These are phyloP conservation scores for Nomada hirtipes DNA, from an alignment of 2,888 invertebrate species.

Conservation along the genomic window DNA sequence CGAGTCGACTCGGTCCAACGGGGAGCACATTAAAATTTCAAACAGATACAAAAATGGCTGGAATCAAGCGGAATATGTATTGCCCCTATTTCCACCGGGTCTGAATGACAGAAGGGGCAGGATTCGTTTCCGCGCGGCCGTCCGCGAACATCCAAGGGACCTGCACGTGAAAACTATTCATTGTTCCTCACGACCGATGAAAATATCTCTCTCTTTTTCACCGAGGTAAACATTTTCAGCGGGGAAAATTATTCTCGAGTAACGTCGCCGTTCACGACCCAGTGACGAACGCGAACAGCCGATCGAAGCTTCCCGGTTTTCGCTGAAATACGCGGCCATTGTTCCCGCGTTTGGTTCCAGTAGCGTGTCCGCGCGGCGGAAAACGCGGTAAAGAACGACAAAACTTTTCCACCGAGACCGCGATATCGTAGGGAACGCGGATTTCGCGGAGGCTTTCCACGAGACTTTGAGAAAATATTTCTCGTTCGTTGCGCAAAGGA, in stretches of 20 bases:
- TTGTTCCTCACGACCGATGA: constrained; percentile 5
- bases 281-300: constrained; percentile 30
- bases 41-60: constrained; percentile 78
- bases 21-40: constrained; percentile 82
- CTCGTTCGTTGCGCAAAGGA: constrained; percentile 68
- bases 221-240: constrained; percentile 10
- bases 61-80: constrained; percentile 77
- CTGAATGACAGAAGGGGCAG: constrained; percentile 27
- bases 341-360: constrained; percentile 8
- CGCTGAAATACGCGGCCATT: constrained; percentile 29
- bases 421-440: constrained; percentile 71
- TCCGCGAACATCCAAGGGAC: neutral
- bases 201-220: neutral
- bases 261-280: constrained; percentile 21
- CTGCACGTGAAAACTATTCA: constrained; percentile 35
- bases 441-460: constrained; percentile 72
- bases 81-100: constrained; percentile 69
- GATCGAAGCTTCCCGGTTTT: constrained; percentile 42
- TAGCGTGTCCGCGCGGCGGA: neutral
- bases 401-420: constrained; percentile 66
- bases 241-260: neutral
- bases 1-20: constrained; percentile 42
- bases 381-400: constrained; percentile 56
- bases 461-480: constrained; percentile 76
- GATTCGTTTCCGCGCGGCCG: neutral